phyloP scores from a whole-genome alignment of 2,888 invertebrate species.

The Argynnis bischoffii region DNA sequence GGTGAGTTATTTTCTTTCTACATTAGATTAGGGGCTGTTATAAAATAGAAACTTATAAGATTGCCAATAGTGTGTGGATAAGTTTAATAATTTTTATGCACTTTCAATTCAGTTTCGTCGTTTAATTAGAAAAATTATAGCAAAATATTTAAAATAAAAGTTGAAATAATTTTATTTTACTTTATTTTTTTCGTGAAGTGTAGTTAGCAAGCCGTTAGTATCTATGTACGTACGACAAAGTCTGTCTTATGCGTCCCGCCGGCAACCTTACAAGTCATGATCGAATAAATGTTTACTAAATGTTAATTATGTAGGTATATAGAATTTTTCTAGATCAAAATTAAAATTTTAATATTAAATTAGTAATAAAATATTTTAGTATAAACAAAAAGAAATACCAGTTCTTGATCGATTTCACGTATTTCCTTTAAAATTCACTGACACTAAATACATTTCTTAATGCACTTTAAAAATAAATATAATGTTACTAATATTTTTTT shows the following conservation, averaged over 20 bases:
- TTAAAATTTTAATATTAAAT: background rate
- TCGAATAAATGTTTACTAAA: background rate
- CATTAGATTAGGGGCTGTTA: background rate
- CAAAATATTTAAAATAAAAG: too few relatives aligned
- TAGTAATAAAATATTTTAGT: background rate
- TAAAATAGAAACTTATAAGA: background rate
- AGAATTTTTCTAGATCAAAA: too few relatives aligned
- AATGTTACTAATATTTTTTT: background rate
- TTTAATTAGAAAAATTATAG: too few relatives aligned
- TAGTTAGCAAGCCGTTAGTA: background rate
- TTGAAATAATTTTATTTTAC: too few relatives aligned
- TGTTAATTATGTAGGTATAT: too few relatives aligned
- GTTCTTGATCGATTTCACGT: too few relatives aligned
- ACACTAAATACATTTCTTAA: too few relatives aligned
- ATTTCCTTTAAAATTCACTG: too few relatives aligned
- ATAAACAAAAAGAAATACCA: too few relatives aligned
- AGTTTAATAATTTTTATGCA: conserved; percentile 3
- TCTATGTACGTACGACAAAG: background rate
- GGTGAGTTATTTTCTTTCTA: conserved; percentile 81
- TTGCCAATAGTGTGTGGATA: background rate
- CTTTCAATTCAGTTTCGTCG: background rate
- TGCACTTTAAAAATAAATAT: background rate
- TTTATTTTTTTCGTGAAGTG: too few relatives aligned
- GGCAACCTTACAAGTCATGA: conserved; percentile 18
- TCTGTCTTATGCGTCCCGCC: conserved; percentile 20